Base-by-base conservation (phyloP, 2,113 vertebrate genomes). In the Cisticola juncidis region DNA sequence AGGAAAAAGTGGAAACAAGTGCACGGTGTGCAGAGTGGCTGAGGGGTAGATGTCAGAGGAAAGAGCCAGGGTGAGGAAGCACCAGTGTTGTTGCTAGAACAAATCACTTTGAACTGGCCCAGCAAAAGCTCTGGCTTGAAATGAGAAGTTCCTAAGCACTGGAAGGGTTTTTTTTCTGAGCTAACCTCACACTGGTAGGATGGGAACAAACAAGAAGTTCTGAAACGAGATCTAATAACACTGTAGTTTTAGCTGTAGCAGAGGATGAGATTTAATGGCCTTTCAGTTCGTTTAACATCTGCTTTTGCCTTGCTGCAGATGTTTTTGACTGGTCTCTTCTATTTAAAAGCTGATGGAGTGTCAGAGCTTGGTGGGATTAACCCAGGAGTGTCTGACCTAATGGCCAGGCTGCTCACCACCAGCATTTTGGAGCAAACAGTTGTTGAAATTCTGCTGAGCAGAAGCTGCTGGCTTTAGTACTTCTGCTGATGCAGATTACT, bases 371-470 rank as follows among this genome's bases (percentile, higher is more conserved):
- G 26, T 83, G 51, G 71, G 66, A 78, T 93, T 92, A 91, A 82
- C 33, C 58, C 44, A 19, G 28, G 20, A 16, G 35, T 15, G 12
- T 56, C 33, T 72, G 78, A 86, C 57, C 76, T 38, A 48, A 44
- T 28, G 38, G 44, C 42, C 45, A 51, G 61, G 45, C 70, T 86
- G 77, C 57, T 84, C 22, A 42, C 40, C n/a, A 65, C 21, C 31
- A 57, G 65, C 45, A 11, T 79, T 81, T 81, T 78, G 33, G 50
- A 51, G 42, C 31, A 70, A 94, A 36, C 79, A 61, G 61, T 60
- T 87, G 65, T 29, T 68, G 73, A 38, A 96, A 89, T 79, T 90
- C 21, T 85, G 87, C 73, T 82, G 77, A 94, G 73, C 84, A 68
- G 62, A 76, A 65, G 48, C 86, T 87, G 22, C 71, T 87, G 84